A percentile compares a stretch with the other conserved stretches of the same genome.
These are phyloP conservation scores for Sebastes matsubarae DNA, from an alignment of 2,797 vertebrate species.

Conservation along the genomic window DNA sequence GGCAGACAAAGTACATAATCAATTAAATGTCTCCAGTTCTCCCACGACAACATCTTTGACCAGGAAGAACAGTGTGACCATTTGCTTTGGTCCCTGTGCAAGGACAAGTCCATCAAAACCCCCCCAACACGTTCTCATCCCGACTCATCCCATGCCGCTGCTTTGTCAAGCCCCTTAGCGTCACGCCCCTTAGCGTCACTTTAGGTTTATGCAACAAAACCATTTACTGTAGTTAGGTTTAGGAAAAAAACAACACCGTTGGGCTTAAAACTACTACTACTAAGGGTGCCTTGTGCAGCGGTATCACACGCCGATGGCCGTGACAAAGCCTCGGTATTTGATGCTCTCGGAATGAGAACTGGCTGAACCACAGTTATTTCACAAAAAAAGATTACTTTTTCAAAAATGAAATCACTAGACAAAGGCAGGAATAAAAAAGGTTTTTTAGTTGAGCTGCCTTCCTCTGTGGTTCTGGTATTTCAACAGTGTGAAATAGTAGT, in stretches of 20 bases:
- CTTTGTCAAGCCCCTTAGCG: too few species aligned
- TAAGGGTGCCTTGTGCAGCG: too few species aligned
- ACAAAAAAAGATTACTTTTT: background rate
- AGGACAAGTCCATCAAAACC: background rate
- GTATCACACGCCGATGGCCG: too few species aligned
- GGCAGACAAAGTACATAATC: background rate
- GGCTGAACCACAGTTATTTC: background rate
- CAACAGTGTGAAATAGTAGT: constrained; percentile 35
- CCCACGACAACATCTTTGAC: too few species aligned
- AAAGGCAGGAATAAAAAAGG: background rate
- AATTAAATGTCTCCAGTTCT: background rate
- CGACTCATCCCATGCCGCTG: too few species aligned
- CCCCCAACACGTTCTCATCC: background rate
- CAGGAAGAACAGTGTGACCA: background rate
- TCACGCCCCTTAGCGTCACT: too few species aligned
- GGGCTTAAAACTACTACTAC: too few species aligned
- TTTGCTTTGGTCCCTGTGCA: background rate
- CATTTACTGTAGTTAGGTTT: too few species aligned
- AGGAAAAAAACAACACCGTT: too few species aligned
- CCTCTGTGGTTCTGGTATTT: constrained; percentile 22
- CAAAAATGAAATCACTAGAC: constrained; percentile 2
- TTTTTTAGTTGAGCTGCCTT: constrained; percentile 19
- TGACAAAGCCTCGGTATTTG: too few species aligned
- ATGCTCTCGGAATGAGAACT: too few species aligned
- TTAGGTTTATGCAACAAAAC: too few species aligned